Conservation (phyloP, 2,797 vertebrate genomes). For the Centropyge bicolor region DNA sequence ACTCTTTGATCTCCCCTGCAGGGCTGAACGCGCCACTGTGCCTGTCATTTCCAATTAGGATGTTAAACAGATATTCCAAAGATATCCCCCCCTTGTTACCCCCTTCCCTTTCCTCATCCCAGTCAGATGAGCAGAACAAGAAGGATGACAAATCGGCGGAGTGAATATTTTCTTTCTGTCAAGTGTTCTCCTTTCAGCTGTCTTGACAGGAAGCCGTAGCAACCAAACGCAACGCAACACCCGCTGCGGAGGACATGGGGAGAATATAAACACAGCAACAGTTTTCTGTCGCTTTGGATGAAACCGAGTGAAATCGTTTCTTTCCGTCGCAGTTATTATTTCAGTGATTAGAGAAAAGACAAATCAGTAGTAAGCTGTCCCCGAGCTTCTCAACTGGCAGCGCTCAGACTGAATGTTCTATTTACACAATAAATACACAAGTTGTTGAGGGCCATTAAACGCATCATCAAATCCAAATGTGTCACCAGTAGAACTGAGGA, state of each 20-base stretch:
- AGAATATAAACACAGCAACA: conserved; percentile 49
- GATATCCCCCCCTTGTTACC: conserved; percentile 64
- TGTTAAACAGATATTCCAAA: conserved; percentile 76
- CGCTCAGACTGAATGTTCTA: conserved; percentile 13
- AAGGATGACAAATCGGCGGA: conserved; percentile 70
- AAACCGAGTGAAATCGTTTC: conserved; percentile 11
- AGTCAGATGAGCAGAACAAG: conserved; percentile 69
- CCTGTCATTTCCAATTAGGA: conserved; percentile 83
- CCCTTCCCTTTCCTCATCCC: conserved; percentile 53
- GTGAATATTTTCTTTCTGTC: conserved; percentile 68
- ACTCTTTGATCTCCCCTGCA: conserved; percentile 78
- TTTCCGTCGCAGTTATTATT: conserved; percentile 26
- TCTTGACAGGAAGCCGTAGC: conserved; percentile 59
- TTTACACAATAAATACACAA: conserved; percentile 47
- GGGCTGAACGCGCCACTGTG: conserved; percentile 71
- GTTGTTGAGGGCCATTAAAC: conserved; percentile 42
- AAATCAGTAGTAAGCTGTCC: conserved; percentile 5
- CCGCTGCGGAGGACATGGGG: conserved; percentile 50
- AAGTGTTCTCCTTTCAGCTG: conserved; percentile 65
- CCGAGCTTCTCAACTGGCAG: conserved; percentile 27
- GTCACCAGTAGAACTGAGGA: conserved; percentile 43
- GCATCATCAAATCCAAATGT: conserved; percentile 61
- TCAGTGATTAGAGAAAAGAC: conserved; percentile 27
- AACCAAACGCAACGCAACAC: conserved; percentile 55
- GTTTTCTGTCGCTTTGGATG: conserved; percentile 33